Percentiles rank a stretch among this genome's conserved stretches.
Evolutionary conservation across 2,113 vertebrate genomes (phyloP).

Genomic region (human): GRCh38 chr16:58948501-58949000

Average conservation of each 20-base stretch:
- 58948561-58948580: neutral
- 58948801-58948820: neutral
- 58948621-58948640: neutral
- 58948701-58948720: neutral
- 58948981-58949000: too few relatives aligned
- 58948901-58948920: too few relatives aligned
- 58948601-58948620: neutral
- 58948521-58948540: neutral
- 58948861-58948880: too few relatives aligned
- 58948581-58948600: neutral
- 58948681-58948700: neutral
- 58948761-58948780: neutral
- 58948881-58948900: too few relatives aligned
- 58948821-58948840: neutral
- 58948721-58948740: neutral
- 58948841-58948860: too few relatives aligned
- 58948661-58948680: neutral
- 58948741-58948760: neutral
- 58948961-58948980: too few relatives aligned
- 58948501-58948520: slow-evolving; percentile 15
- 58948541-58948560: neutral
- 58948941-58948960: too few relatives aligned
- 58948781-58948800: neutral
- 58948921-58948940: too few relatives aligned
- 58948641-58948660: neutral